Percentiles rank a stretch among this genome's conserved stretches.
These are phyloP conservation scores for Bradynema listronoti DNA, from an alignment of 1,140 invertebrate species.

Conservation along the genomic window DNA sequence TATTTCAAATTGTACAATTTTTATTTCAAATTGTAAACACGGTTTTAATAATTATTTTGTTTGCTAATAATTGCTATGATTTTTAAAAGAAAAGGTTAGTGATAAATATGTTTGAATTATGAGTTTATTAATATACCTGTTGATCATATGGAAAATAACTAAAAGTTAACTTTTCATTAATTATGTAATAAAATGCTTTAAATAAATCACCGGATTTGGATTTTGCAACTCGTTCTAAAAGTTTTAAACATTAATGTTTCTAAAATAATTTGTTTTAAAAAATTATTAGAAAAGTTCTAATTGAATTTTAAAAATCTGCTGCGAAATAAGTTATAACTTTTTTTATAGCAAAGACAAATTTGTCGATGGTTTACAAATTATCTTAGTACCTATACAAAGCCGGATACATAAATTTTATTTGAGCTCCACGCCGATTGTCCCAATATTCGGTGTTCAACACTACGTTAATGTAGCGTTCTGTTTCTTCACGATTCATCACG, in stretches of 20 bases:
- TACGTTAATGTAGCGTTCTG: constrained; percentile 56
- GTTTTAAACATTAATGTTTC: too few species aligned
- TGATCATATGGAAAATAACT: constrained; percentile 57
- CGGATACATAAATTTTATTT: constrained; percentile 57
- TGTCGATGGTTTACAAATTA: too few species aligned
- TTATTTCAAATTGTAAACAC: too few species aligned
- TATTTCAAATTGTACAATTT: too few species aligned
- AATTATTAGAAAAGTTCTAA: too few species aligned
- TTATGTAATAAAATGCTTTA: constrained; percentile 13
- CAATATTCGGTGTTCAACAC: constrained; percentile 56
- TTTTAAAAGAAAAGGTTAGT: too few species aligned
- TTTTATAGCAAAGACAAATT: too few species aligned
- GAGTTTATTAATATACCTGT: constrained; percentile 6
- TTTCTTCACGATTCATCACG: constrained; percentile 58
- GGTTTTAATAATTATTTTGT: too few species aligned
- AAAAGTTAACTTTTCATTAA: constrained; percentile 4
- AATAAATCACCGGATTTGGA: constrained; percentile 44
- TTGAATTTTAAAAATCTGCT: too few species aligned
- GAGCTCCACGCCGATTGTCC: constrained; percentile 48
- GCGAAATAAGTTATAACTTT: too few species aligned
- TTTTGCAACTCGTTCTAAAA: constrained; percentile 51
- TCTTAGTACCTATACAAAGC: constrained; percentile 51
- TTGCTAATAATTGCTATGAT: too few species aligned
- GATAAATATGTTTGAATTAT: constrained; percentile 14
- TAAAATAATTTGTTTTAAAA: too few species aligned